phyloP scores from a whole-genome alignment of 2,888 invertebrate genomes.

The Amphimallon solstitiale region DNA sequence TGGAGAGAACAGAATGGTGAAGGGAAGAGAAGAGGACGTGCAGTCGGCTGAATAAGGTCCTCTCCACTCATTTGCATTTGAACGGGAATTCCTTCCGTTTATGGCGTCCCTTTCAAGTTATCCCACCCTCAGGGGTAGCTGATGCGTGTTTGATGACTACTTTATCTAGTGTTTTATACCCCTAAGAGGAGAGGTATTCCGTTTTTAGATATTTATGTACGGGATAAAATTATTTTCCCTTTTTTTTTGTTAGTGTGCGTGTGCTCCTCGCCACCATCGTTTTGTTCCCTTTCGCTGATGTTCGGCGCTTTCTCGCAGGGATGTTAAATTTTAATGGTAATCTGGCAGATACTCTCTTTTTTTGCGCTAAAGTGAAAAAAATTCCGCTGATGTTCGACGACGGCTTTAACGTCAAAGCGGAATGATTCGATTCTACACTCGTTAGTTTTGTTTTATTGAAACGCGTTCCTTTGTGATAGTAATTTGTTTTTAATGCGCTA shows the following conservation, averaged over 20 bases:
- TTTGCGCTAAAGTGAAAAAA: background rate
- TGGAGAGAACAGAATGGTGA: constrained; percentile 9
- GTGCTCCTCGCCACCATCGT: background rate
- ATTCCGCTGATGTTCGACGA: background rate
- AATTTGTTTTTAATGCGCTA: too few relatives aligned
- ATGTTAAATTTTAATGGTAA: constrained; percentile 17
- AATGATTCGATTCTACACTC: too few relatives aligned
- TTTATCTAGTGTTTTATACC: constrained; percentile 35
- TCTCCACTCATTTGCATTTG: constrained; percentile 47
- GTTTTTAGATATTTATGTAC: constrained; percentile 27
- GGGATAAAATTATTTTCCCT: constrained; percentile 21
- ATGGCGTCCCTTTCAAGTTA: constrained; percentile 48
- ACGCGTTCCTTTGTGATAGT: too few relatives aligned
- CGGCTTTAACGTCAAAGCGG: too few relatives aligned
- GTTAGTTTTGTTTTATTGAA: too few relatives aligned
- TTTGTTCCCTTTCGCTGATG: background rate
- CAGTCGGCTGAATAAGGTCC: constrained; percentile 27
- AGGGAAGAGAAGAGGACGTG: constrained; percentile 7
- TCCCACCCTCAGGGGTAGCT: constrained; percentile 44
- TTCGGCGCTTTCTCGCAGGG: background rate
- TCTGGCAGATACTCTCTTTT: background rate
- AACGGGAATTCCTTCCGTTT: constrained; percentile 45
- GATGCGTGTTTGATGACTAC: constrained; percentile 51
- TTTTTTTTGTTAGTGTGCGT: background rate
- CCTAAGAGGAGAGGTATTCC: constrained; percentile 21